These are phyloP conservation scores for Bovichtus variegatus DNA, from an alignment of 2,797 vertebrate species.

Conservation along the genomic window DNA sequence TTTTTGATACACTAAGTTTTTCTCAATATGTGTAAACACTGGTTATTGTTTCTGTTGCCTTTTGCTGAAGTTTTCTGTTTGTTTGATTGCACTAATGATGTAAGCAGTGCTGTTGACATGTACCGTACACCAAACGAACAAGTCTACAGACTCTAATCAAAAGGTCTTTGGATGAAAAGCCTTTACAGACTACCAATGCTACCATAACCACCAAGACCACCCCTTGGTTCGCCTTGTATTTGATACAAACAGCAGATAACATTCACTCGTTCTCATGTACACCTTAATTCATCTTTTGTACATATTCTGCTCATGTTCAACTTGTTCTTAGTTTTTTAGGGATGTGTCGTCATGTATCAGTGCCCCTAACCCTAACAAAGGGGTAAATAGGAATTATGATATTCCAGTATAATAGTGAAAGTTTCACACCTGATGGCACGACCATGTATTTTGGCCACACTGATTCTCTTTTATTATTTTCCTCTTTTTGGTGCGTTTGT, in stretches of 20 bases:
- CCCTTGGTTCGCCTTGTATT: constrained; percentile 28
- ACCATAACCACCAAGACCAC: constrained; percentile 13
- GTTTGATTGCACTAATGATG: constrained; percentile 69
- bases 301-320: constrained; percentile 86
- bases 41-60: constrained; percentile 56
- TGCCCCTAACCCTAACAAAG: constrained; percentile 46
- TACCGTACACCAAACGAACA: constrained; percentile 6
- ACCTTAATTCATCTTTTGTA: constrained; percentile 85
- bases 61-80: constrained; percentile 47
- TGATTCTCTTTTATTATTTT: constrained; percentile 67
- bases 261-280: constrained; percentile 49
- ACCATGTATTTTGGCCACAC: constrained; percentile 79
- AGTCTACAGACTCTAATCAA: constrained; percentile 30
- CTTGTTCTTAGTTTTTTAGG: constrained; percentile 85
- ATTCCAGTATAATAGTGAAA: constrained; percentile 77
- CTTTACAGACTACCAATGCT: constrained; percentile 18
- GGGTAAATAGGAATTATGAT: constrained; percentile 37
- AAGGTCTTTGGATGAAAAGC: constrained; percentile 30
- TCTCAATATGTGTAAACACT: constrained; percentile 50
- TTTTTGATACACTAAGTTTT: constrained; percentile 74
- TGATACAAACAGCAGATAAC: constrained; percentile 28
- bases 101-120: constrained; percentile 15
- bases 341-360: constrained; percentile 77
- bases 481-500: constrained; percentile 53
- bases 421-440: constrained; percentile 81